A percentile compares a stretch with the other conserved stretches of the same genome.
Conservation (phyloP, 2,797 vertebrate species). For the Pteropus rufus region DNA sequence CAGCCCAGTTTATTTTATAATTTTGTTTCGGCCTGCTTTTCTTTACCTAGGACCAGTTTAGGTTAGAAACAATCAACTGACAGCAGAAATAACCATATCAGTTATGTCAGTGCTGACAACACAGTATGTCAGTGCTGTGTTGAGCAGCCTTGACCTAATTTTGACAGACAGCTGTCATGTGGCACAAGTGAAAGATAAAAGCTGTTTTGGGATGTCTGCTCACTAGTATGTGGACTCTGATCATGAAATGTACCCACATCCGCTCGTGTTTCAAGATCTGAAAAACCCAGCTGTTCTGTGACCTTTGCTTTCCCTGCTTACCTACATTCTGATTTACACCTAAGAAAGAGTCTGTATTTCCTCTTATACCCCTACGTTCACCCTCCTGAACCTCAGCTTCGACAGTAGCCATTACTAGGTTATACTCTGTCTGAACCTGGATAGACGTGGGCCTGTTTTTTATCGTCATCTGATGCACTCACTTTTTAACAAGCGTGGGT, state of each 20-base stretch:
- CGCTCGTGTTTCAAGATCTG: constrained; percentile 52
- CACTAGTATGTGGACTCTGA: constrained; percentile 5
- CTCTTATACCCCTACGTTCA: neutral
- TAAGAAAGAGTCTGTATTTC: neutral
- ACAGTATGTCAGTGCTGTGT: neutral
- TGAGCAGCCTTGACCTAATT: constrained; percentile 62
- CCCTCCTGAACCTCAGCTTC: neutral
- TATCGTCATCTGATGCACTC: neutral
- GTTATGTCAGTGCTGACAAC: too few species aligned
- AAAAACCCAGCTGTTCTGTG: neutral
- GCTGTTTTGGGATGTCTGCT: constrained; percentile 61
- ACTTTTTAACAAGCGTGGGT: neutral
- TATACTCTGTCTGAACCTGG: neutral
- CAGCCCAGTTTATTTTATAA: constrained; percentile 27
- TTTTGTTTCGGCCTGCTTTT: constrained; percentile 49
- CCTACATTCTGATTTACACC: neutral
- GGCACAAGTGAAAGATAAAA: constrained; percentile 35
- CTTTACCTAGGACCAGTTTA: constrained; percentile 51
- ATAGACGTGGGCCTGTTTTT: neutral
- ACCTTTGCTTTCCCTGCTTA: neutral
- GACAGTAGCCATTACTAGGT: neutral
- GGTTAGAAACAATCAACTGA: constrained; percentile 33
- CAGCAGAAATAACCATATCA: constrained; percentile 26
- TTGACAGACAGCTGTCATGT: constrained; percentile 60
- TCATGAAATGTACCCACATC: constrained; percentile 25